Evolutionary conservation across 2,113 vertebrate species (phyloP), one percentile per base, ranked within the genome.

Genomic region (Recurvirostra avosetta): DNA sequence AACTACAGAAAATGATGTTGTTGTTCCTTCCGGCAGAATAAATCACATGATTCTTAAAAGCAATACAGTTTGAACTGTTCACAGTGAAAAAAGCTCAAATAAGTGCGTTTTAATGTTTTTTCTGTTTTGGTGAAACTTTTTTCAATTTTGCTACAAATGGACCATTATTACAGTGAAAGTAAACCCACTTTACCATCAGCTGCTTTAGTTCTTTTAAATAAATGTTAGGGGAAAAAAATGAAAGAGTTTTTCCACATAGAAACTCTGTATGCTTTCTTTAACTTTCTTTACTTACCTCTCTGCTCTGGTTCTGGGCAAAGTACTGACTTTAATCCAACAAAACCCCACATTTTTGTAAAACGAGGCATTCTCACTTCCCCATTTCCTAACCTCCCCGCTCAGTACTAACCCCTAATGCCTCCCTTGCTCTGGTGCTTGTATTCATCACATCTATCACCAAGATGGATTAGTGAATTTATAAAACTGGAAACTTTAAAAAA

Each of bases 181-280:
- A 86, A 94, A 38, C 8, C 5, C 9, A 22, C 14, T 52, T 56
- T 49, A 71, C 15, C 29, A 71, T n/a, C 26, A 74, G 17, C 29
- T 81, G 8, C 11, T 77, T 74, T 43, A 74, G 14, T 55, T 58
- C 50, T 74, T 81, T 38, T 14, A 63, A 85, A 90, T 29, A 85
- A 78, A 65, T 53, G 32, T 7, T 43, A 16, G 4, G 6, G 1
- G 4, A 3, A 4, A 23, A 53, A 18, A 47, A 6, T 1, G 8
- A 34, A 36, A 45, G 15, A n/a, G 8, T 30, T 66, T 86, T 86
- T 56, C 61, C 38, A 55, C 43, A 30, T 0, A 63, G n/a, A 55
- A 81, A 68, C 8, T 61, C 32, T 43, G 11, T 30, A 22, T 6
- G 4, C 9, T 83, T 88, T 71, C 32, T 82, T 77, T 45, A 61